Base-by-base conservation (phyloP, 2,797 vertebrate genomes). In the Synaphobranchus kaupii region DNA sequence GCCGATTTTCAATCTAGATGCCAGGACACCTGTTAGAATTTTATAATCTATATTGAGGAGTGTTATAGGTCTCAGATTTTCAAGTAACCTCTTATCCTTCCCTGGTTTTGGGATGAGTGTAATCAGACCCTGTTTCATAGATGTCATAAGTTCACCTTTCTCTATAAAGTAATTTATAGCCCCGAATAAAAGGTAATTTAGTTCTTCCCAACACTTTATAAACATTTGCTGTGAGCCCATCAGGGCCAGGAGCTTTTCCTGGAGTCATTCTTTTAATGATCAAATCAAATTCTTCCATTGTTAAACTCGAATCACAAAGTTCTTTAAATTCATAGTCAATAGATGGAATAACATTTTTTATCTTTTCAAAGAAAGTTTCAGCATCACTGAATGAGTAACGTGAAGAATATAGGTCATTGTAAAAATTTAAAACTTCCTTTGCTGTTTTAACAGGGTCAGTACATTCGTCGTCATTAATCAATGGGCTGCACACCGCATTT, bases 101-200 rank as follows among this genome's bases (percentile, higher is more conserved):
- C 28, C 48, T 86, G 85, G n/a, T 28, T 86, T 86, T 54, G 85
- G 73, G 10, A 86, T 86, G 0, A 86, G 71, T 31, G 17, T 54
- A 54, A 81, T 86, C 3, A 86, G 34, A 13, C 84, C 56, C 9
- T 80, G 85, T 25, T n/a, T n/a, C n/a, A n/a, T n/a, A n/a, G n/a
- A n/a, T n/a, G n/a, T 20, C 22, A 13, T 2, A 50, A 86, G n/a
- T 20, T 13, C n/a, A 3, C 17, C 50, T 52, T n/a, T 52, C 10
- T 39, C 13, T 20, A 47, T 31, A 60, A 50, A 86, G 31, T 52
- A 25, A 15, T 68, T 47, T 12, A 86, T 39, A 1, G 50, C 81
- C 8, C 31, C 31, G 8, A 83, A 56, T n/a, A 83, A 50, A 8
- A 54, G 12, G 15, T 13, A 50, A 12, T 52, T 83, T n/a, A n/a